Evolutionary conservation across 1,140 invertebrate genomes (phyloP), one percentile per base, ranked within the genome.

Genomic region (Hyles vespertilio): DNA sequence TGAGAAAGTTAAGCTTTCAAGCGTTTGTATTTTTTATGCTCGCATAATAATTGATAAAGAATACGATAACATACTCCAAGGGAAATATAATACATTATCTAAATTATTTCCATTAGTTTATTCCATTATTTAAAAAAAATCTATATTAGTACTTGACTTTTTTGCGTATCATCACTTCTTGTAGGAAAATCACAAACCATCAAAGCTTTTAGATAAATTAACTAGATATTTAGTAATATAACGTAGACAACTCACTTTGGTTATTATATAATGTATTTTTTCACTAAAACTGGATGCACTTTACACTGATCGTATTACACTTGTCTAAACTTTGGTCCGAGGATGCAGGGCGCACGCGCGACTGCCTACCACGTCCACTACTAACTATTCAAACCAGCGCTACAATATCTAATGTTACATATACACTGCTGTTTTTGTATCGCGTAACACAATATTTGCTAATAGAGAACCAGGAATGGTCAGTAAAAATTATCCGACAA

Each of bases 291-390:
- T 70, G 70, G 72, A 70, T 70, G 64, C 73, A 81, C 80, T 84
- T 75, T 70, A 67, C 68, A 62, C 58, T 56, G 70, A 70, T 79
- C 72, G 61, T 62, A 61, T 79, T 79, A 80, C 76, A 82, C 81
- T 87, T 81, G 79, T 55, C 71, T 63, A 67, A 66, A 56, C 51
- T 74, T 61, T 81, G 81, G 78, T 81, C 74, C 81, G 75, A 43
- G 67, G 77, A 81, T 73, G 77, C 61, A 73, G 59, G 61, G 74
- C 85, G 85, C 85, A 85, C 63, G 81, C 84, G 84, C 69, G 61
- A 65, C 55, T 32, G 51, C n/a, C 22, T 68, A 79, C 77, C 55
- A 57, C 10, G 59, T 56, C 9, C 12, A 34, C 48, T 34, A 50
- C 73, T 72, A 78, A 74, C 72, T 40, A 50, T 47, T 32, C 32